phyloP scores from a whole-genome alignment of 2,888 invertebrate species.

The Eledone cirrhosa region DNA sequence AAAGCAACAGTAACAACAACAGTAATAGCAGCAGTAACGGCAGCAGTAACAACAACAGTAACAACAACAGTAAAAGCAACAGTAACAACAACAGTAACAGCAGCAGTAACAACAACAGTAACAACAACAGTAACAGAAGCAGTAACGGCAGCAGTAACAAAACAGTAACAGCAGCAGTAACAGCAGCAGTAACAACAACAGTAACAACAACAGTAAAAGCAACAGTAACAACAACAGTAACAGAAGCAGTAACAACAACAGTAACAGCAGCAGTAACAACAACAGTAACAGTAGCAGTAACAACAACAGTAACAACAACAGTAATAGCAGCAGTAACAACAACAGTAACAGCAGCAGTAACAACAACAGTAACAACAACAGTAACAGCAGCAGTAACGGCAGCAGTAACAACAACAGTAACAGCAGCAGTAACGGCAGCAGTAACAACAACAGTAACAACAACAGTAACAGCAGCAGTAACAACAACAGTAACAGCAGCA shows the following conservation, averaged over 20 bases:
- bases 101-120: background rate
- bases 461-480: slow-evolving; percentile 22
- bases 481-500: slow-evolving; percentile 23
- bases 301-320: slow-evolving; percentile 12
- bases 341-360: slow-evolving; percentile 25
- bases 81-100: background rate
- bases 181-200: no score
- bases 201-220: no score
- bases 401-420: slow-evolving; percentile 15
- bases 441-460: slow-evolving; percentile 17
- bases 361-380: slow-evolving; percentile 20
- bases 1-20: background rate
- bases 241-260: slow-evolving; percentile 24
- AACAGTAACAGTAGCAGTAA: slow-evolving; percentile 23
- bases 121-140: no score
- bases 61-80: background rate
- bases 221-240: no score
- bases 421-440: slow-evolving; percentile 18
- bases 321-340: slow-evolving; percentile 24
- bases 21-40: background rate
- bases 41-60: background rate
- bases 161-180: slow-evolving; percentile 8
- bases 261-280: slow-evolving; percentile 23
- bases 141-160: no score
- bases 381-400: slow-evolving; percentile 9